These are phyloP conservation scores for Andrena fulva DNA, from an alignment of 2,888 invertebrate genomes.

Conservation along the genomic window DNA sequence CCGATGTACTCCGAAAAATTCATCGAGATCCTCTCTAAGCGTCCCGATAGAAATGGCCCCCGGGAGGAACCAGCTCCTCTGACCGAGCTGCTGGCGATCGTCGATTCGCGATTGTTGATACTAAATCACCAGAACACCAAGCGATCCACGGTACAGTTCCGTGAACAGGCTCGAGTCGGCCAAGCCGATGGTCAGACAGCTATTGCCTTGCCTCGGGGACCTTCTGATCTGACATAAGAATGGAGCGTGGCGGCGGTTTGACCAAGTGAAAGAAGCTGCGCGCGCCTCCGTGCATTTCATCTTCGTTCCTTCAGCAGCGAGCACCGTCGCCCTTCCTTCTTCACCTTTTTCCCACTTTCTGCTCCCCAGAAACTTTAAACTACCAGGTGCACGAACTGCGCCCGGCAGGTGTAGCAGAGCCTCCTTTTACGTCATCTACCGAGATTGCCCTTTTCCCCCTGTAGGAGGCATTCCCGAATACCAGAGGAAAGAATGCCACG, in stretches of 20 bases:
- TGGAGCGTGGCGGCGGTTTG: slow-evolving; percentile 48
- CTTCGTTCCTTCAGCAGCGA: slow-evolving; percentile 46
- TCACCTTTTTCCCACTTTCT: slow-evolving; percentile 9
- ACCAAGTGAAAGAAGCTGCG: slow-evolving; percentile 70
- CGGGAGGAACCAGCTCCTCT: neutral
- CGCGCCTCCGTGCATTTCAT: slow-evolving; percentile 58
- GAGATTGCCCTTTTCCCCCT: neutral
- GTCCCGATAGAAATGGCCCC: neutral
- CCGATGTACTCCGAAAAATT: neutral
- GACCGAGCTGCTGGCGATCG: neutral
- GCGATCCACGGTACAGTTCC: neutral
- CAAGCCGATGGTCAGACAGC: slow-evolving; percentile 49
- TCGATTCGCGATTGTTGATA: neutral
- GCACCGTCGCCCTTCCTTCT: slow-evolving; percentile 35
- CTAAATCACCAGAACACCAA: neutral
- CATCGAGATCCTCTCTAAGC: neutral
- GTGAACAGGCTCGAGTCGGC: slow-evolving; percentile 28
- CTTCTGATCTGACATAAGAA: slow-evolving; percentile 62
- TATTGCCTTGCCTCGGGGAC: slow-evolving; percentile 57
- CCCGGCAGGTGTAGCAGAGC: neutral
- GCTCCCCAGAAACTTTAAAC: neutral
- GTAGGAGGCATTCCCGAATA: neutral
- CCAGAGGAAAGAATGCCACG: neutral
- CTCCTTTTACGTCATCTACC: neutral
- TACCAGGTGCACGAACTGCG: neutral